Evolutionary conservation across 2,113 vertebrate genomes (phyloP).

Genomic region (Semnopithecus entellus): DNA sequence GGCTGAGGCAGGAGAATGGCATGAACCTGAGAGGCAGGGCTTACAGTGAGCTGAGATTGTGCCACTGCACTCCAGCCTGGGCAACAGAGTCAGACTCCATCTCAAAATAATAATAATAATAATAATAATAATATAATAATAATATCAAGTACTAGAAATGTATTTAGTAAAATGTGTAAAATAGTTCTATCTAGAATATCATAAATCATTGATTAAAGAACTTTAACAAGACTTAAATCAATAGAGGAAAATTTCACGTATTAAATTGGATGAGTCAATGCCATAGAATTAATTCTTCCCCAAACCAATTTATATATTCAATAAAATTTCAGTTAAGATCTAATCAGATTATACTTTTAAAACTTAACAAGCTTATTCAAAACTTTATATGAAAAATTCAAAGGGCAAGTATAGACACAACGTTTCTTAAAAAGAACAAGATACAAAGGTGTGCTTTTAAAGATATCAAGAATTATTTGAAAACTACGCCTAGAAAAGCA

Average conservation of each 20-base stretch:
- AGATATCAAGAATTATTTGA: neutral
- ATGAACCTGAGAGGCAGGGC: too few relatives aligned
- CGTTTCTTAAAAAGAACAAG: neutral
- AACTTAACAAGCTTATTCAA: neutral
- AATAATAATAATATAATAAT: neutral
- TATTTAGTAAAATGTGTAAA: neutral
- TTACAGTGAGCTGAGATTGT: too few relatives aligned
- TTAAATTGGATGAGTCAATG: neutral
- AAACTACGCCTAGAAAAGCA: neutral
- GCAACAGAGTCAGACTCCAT: too few relatives aligned
- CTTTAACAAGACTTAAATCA: neutral
- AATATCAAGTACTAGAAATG: neutral
- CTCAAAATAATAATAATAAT: neutral
- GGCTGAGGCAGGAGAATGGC: too few relatives aligned
- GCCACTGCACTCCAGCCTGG: too few relatives aligned
- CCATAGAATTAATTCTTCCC: neutral
- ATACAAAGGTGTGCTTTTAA: neutral
- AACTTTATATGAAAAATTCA: neutral
- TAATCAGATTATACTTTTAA: neutral
- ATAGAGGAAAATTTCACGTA: neutral
- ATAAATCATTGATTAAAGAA: neutral
- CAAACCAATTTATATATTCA: neutral
- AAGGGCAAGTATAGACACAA: neutral
- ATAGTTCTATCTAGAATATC: neutral
- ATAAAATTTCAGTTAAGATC: neutral